Percentiles rank a stretch among this genome's conserved stretches.
Conservation (phyloP, 2,797 vertebrate species). For the Danio aesculapii region DNA sequence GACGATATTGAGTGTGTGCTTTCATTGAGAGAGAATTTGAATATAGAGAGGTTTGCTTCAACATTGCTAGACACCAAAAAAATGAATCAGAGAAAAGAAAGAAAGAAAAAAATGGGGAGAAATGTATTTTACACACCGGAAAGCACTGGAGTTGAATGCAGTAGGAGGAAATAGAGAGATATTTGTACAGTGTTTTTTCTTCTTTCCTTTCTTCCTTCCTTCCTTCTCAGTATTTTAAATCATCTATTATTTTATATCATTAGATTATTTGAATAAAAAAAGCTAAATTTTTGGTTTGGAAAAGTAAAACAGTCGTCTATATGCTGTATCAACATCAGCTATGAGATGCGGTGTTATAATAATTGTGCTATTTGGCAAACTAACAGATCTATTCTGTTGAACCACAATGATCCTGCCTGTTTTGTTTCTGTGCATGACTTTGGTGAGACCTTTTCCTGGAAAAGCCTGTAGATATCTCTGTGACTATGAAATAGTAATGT, state of each 20-base stretch:
- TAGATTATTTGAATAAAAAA: too few relatives aligned
- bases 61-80: slow-evolving; percentile 1
- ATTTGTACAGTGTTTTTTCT: not conserved
- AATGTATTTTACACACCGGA: not conserved
- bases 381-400: not conserved
- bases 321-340: not conserved
- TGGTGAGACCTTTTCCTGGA: slow-evolving; percentile 17
- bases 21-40: slow-evolving; percentile 11
- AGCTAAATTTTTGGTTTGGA: too few relatives aligned
- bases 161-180: slow-evolving; percentile 1
- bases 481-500: slow-evolving; percentile 21
- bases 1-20: not conserved
- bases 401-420: not conserved
- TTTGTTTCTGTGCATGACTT: slow-evolving; percentile 15
- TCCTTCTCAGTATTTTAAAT: not conserved
- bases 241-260: too few relatives aligned
- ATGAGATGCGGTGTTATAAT: not conserved
- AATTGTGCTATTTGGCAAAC: not conserved
- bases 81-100: not conserved
- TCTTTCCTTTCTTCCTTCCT: not conserved
- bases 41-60: not conserved
- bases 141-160: not conserved
- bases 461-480: slow-evolving; percentile 20
- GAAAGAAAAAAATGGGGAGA: not conserved
- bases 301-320: not conserved